Evolutionary conservation across 2,113 vertebrate species (phyloP), one percentile per base, ranked within the genome.

Genomic region (Danionella cerebrum): DNA sequence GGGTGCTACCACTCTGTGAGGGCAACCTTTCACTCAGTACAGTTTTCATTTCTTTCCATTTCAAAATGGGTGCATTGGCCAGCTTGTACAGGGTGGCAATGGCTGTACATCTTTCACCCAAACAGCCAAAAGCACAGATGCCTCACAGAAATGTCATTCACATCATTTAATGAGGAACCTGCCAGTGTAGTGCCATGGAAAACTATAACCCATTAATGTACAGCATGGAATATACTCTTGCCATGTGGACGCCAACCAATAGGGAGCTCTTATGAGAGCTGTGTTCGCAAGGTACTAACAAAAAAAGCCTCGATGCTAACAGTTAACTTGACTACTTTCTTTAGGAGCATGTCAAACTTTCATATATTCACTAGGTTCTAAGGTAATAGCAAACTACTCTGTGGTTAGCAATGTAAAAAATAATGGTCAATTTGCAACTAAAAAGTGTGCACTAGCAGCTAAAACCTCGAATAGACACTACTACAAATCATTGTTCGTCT

Each of bases 81-180:
- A 67, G 66, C 21, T 41, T 74, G 53, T 69, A 80, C 70, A 80
- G 63, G 76, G 47, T 75, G 82, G 69, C 65, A 80, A 58, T 68
- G 75, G 57, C 42, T 65, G 79, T 74, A 77, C 58, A 78, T 79
- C 38, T 76, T 71, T 73, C 53, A 58, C 67, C 47, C 19, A 33
- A 14, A 12, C 38, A 51, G 36, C 52, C 36, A 62, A 33, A 36
- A 31, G 60, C 33, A n/a, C 64, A 78, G 70, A 62, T 41, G 77
- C 65, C 69, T 81, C 82, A 83, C 85, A 83, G 74, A 67, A 51
- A 19, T 74, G 72, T 48, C 67, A 73, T 75, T 76, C 77, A 73
- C 65, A 48, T 25, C 63, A 71, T 73, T 75, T 83, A 87, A 86
- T 84, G 79, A 85, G 84, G 69, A 57, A 71, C 73, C 79, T 36